Evolutionary conservation across 2,113 vertebrate species (phyloP).

Genomic region (Phocoena sinus): DNA sequence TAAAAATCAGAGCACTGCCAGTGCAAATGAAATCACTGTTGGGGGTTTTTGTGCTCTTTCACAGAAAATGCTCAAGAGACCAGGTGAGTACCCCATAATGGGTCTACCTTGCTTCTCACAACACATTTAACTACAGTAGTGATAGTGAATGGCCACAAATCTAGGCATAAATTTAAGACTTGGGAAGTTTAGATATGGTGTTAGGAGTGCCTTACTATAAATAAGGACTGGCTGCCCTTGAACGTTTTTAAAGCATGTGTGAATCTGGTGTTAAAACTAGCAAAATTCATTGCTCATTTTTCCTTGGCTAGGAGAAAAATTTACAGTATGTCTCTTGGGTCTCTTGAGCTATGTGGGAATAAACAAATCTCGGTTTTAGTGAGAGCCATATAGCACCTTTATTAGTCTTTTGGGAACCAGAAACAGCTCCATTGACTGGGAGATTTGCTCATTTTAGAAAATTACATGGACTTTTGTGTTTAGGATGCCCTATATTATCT

Average conservation of each 20-base stretch:
- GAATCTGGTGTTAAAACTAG: constrained; percentile 41
- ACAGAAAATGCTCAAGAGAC: neutral
- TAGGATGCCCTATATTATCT: constrained; percentile 11
- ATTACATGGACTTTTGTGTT: constrained; percentile 31
- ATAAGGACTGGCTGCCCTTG: constrained; percentile 19
- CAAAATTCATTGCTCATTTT: constrained; percentile 19
- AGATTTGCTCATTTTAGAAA: constrained; percentile 31
- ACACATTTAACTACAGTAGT: neutral
- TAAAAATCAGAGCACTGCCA: neutral
- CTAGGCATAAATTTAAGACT: neutral
- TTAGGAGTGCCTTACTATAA: constrained; percentile 9
- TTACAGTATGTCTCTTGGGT: constrained; percentile 24
- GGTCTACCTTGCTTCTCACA: neutral
- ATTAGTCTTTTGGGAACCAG: neutral
- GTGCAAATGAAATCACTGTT: neutral
- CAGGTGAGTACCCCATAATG: neutral
- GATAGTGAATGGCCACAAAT: neutral
- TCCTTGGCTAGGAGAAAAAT: constrained; percentile 23
- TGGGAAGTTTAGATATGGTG: neutral
- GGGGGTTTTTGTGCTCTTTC: accelerated
- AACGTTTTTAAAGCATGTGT: neutral
- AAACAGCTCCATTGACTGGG: neutral
- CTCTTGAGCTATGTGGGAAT: constrained; percentile 6
- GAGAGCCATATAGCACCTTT: neutral
- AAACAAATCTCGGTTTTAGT: neutral